phyloP scores from a whole-genome alignment of 2,888 invertebrate genomes.

The Nomada goodeniana region DNA sequence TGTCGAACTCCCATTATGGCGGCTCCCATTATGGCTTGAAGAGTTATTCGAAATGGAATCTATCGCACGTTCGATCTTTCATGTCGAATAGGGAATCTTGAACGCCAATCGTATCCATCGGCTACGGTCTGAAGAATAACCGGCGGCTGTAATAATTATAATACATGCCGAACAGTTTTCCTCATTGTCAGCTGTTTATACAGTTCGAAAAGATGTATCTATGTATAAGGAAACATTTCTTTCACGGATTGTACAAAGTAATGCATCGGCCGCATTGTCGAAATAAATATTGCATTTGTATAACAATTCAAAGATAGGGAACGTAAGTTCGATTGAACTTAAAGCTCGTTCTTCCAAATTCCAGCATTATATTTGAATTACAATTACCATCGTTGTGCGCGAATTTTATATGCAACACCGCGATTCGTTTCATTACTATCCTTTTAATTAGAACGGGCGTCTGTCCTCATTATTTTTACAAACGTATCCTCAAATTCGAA shows the following conservation, averaged over 20 bases:
- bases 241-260: no score
- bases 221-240: no score
- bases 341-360: background rate
- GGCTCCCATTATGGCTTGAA: background rate
- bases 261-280: no score
- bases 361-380: background rate
- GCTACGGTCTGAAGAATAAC: background rate
- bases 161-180: background rate
- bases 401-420: no score
- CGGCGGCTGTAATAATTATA: no score
- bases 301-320: background rate
- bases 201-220: no score
- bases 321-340: background rate
- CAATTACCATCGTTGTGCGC: background rate
- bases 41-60: background rate
- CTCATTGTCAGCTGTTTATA: background rate
- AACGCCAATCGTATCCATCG: background rate
- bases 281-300: background rate
- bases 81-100: background rate
- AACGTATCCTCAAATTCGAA: background rate
- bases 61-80: conserved; percentile 3
- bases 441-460: no score
- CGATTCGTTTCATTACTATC: no score
- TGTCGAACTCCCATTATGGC: background rate
- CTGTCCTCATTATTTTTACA: no score